Evolutionary conservation across 2,888 invertebrate species (phyloP).

Genomic region (Odontocolon sp.): DNA sequence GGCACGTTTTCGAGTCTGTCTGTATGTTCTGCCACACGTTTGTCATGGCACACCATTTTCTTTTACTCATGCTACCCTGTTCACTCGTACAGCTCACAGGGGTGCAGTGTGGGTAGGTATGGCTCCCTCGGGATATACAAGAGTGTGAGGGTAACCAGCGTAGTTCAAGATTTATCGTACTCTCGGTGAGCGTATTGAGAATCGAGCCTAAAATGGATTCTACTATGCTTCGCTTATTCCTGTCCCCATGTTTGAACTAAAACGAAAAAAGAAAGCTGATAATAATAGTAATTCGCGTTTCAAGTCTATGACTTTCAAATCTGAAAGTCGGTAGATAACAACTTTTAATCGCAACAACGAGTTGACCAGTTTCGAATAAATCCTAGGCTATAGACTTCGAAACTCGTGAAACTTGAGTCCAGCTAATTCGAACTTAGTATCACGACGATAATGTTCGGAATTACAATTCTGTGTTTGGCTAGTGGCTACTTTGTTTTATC

Average conservation of each 20-base stretch:
- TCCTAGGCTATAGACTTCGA: background rate
- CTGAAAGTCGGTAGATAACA: too few species aligned
- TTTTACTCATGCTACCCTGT: constrained; percentile 23
- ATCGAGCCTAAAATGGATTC: constrained; percentile 43
- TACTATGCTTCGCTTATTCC: background rate
- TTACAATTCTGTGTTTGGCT: background rate
- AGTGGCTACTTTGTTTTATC: constrained; percentile 1
- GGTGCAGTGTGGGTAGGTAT: constrained; percentile 52
- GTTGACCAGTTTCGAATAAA: background rate
- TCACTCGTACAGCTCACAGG: constrained; percentile 41
- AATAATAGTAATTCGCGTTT: too few species aligned
- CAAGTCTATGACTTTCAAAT: too few species aligned
- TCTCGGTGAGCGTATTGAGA: constrained; percentile 48
- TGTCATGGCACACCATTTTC: constrained; percentile 20
- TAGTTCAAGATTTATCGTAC: constrained; percentile 54
- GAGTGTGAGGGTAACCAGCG: constrained; percentile 35
- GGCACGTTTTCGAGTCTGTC: background rate
- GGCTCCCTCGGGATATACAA: constrained; percentile 44
- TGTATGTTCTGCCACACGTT: constrained; percentile 14
- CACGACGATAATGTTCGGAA: background rate
- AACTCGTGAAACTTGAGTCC: background rate
- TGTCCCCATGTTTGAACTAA: background rate
- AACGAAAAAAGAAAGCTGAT: background rate
- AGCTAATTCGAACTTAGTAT: background rate
- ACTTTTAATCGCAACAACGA: constrained; percentile 2